Conservation (phyloP, 1,140 invertebrate genomes). For the Drosophila prosaltans region DNA sequence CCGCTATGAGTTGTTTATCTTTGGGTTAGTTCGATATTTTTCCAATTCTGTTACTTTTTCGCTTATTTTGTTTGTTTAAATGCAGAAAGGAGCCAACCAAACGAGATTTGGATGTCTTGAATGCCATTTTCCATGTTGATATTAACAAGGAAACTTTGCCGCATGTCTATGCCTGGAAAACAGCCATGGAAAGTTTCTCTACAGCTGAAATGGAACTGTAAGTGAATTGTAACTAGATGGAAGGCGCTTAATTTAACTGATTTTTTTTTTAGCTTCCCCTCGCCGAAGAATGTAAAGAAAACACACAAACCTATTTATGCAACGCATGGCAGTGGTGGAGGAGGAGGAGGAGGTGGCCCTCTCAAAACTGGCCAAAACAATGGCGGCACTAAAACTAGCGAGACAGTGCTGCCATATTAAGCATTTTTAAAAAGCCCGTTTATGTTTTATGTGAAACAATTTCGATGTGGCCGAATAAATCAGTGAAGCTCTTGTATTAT, state of each 20-base stretch:
- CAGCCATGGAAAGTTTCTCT: slow-evolving; percentile 85
- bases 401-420: not conserved
- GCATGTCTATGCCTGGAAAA: slow-evolving; percentile 88
- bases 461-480: not conserved
- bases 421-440: slow-evolving; percentile 4
- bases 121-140: slow-evolving; percentile 85
- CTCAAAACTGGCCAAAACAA: slow-evolving; percentile 3
- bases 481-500: not conserved
- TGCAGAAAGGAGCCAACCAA: slow-evolving; percentile 87
- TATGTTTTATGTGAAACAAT: not conserved
- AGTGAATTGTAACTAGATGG: slow-evolving; percentile 24
- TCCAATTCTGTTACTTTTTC: not conserved
- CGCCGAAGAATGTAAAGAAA: slow-evolving; percentile 46
- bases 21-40: slow-evolving; percentile 48
- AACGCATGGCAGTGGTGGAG: not conserved
- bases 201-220: slow-evolving; percentile 85
- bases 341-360: not conserved
- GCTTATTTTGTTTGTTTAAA: slow-evolving; percentile 74
- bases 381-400: not conserved
- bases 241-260: too few species aligned
- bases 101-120: slow-evolving; percentile 88
- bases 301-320: slow-evolving; percentile 33
- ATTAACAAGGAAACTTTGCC: slow-evolving; percentile 86
- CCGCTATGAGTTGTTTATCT: slow-evolving; percentile 65
- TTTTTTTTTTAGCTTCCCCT: slow-evolving; percentile 45